Evolutionary conservation across 2,113 vertebrate genomes (phyloP).

Genomic region (Muntiacus muntjak): DNA sequence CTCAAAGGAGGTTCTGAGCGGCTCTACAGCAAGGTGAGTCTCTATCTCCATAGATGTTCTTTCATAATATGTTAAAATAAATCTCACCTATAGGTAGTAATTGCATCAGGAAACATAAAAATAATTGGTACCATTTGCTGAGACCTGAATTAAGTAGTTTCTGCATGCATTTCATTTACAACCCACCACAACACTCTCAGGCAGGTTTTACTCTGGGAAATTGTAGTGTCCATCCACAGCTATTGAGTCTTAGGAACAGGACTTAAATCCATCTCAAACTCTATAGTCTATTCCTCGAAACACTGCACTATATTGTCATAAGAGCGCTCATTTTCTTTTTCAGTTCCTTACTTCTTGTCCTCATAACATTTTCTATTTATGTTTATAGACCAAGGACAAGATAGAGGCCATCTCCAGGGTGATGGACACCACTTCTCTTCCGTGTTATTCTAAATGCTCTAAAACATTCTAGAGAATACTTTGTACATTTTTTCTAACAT

Average conservation of each 20-base stretch:
- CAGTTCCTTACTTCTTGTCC: neutral
- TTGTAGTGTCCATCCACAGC: neutral
- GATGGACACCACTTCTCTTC: neutral
- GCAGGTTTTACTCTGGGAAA: neutral
- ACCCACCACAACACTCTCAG: neutral
- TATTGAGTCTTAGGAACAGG: neutral
- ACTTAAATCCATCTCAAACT: neutral
- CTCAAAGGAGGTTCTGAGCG: neutral
- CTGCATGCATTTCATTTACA: neutral
- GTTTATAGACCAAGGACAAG: neutral
- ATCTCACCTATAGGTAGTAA: neutral
- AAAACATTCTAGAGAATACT: constrained; percentile 7
- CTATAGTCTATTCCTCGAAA: neutral
- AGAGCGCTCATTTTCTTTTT: neutral
- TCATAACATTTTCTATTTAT: neutral
- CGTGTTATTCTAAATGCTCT: neutral
- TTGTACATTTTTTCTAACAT: constrained; percentile 35
- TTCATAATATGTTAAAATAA: neutral
- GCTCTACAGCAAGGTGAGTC: neutral
- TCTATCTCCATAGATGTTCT: neutral
- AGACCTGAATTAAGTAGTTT: neutral
- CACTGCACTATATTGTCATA: neutral
- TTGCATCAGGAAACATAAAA: neutral
- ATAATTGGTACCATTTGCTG: neutral
- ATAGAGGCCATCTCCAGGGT: neutral